Percentiles rank a stretch among this genome's conserved stretches.
These are phyloP conservation scores for Otolemur garnettii DNA, from an alignment of 2,113 vertebrate genomes.

Conservation along the genomic window DNA sequence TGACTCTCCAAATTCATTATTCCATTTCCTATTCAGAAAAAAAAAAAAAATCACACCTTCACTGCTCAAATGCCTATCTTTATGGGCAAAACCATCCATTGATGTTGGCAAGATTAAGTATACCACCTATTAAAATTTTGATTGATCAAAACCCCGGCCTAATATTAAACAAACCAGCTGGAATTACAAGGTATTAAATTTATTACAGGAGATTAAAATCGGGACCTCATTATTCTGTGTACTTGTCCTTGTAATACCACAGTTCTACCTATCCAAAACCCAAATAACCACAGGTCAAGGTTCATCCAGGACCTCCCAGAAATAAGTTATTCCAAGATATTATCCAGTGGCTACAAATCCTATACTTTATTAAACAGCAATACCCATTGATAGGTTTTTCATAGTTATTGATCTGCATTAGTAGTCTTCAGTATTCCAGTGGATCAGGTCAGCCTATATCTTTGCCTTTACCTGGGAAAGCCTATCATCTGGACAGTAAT, in stretches of 20 bases:
- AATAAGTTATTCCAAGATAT: not conserved
- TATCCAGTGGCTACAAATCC: not conserved
- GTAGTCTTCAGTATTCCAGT: not conserved
- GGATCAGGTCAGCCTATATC: not conserved
- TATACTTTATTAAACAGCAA: not conserved
- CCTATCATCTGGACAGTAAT: not conserved
- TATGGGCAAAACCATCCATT: not conserved
- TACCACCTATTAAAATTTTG: not conserved
- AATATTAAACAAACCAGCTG: not conserved
- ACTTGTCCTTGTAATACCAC: not conserved
- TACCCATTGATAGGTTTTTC: not conserved
- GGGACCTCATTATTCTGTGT: not conserved
- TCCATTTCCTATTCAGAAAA: not conserved
- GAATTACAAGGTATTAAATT: not conserved
- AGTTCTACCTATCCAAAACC: not conserved
- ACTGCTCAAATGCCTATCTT: not conserved
- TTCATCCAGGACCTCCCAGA: not conserved
- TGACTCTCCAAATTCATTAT: not conserved
- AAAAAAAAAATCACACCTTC: not conserved
- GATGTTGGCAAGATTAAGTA: not conserved
- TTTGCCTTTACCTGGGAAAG: not conserved
- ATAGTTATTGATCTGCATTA: not conserved
- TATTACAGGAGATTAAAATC: not conserved
- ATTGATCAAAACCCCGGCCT: not conserved
- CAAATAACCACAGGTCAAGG: not conserved